Evolutionary conservation across 1,140 invertebrate species (phyloP), one percentile per base, ranked within the genome.

Genomic region (Dinoponera quadriceps): DNA sequence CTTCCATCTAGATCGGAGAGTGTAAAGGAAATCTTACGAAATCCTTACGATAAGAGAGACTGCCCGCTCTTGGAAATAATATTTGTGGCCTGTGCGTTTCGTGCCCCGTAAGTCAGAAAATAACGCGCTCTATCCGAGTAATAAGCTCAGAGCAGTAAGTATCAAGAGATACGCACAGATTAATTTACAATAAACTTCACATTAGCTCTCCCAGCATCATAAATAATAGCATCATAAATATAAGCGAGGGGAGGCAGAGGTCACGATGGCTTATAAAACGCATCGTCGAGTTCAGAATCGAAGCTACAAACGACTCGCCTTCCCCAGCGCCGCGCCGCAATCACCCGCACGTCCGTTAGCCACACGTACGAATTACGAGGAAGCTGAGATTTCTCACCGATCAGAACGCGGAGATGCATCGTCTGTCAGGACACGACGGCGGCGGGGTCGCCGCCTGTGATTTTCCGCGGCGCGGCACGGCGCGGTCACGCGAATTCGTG

Each of bases 401-500:
- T 62, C 78, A 33, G 60, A 55, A 48, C n/a, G n/a, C n/a, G 48
- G 33, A 68, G 81, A 59, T 60, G 65, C 55, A 63, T 57, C 55
- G 54, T 44, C 55, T 49, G 57, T 22, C n/a, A 51, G 25, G 57
- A 66, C 38, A 49, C 57, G 51, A n/a, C 44, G n/a, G 48, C 38
- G 22, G 44, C 7, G 59, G 55, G 44, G 62, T 85, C 60, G 80
- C 63, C 60, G 82, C 74, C 62, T 14, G 71, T 88, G 88, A 89
- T 89, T 89, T 89, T 89, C 85, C 85, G 85, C 85, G 85, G 49
- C 71, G 85, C 85, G 85, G 49, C 71, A n/a, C 51, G 60, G 62
- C 65, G 59, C 82, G 85, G 85, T 91, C 90, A 91, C 90, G 90
- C 90, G 85, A 91, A 91, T 91, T 90, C 90, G 90, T 91, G 90